Evolutionary conservation across 2,888 invertebrate genomes (phyloP).

Genomic region (Diaprepes abbreviatus): DNA sequence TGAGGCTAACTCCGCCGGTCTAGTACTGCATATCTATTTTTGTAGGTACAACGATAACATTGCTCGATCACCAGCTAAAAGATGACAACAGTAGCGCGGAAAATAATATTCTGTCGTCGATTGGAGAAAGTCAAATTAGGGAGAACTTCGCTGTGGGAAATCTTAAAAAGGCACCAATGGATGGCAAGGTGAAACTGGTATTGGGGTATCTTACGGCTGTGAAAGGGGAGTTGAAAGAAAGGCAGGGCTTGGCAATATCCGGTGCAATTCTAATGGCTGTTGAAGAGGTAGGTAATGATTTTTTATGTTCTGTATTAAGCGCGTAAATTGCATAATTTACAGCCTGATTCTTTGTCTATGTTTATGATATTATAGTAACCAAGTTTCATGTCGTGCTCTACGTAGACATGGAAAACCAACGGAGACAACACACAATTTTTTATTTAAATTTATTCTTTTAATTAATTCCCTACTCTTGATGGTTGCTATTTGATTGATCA

Average conservation of each 20-base stretch:
- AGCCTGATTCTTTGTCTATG: too few species aligned
- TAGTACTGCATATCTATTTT: too few species aligned
- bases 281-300: constrained; percentile 75
- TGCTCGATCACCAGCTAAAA: constrained; percentile 1
- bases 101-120: constrained; percentile 16
- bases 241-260: constrained; percentile 89
- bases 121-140: constrained; percentile 18
- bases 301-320: too few species aligned
- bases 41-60: background rate
- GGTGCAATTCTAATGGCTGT: constrained; percentile 93
- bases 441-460: too few species aligned
- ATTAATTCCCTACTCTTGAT: too few species aligned
- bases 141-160: constrained; percentile 56
- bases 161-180: constrained; percentile 70
- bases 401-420: too few species aligned
- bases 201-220: constrained; percentile 90
- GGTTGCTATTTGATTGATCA: too few species aligned
- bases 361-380: too few species aligned
- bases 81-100: constrained; percentile 21
- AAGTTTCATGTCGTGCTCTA: too few species aligned
- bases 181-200: constrained; percentile 75
- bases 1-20: too few species aligned
- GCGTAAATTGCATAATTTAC: too few species aligned
- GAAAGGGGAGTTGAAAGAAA: constrained; percentile 78
- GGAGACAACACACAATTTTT: too few species aligned